A percentile compares a stretch with the other conserved stretches of the same genome.
Conservation (phyloP, 2,797 vertebrate genomes). For the Brachyrhaphis roseni region DNA sequence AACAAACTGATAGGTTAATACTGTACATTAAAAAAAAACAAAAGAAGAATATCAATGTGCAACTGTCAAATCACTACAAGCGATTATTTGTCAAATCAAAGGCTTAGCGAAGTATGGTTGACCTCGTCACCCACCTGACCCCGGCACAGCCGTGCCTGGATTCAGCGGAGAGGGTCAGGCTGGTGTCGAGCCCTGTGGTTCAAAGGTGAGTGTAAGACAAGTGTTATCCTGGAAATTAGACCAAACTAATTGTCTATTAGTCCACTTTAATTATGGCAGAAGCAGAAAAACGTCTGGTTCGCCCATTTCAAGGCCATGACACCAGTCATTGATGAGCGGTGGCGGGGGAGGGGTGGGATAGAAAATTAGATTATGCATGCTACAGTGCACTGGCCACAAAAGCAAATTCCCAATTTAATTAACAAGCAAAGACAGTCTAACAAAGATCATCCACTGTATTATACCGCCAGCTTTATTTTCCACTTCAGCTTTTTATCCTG, state of each 20-base stretch:
- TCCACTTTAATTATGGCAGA: slow-evolving; percentile 77
- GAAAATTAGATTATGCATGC: slow-evolving; percentile 81
- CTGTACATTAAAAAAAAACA: background rate
- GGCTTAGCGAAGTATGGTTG: slow-evolving; percentile 36
- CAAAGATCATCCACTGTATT: slow-evolving; percentile 35
- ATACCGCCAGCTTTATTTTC: slow-evolving; percentile 3
- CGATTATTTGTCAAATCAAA: slow-evolving; percentile 43
- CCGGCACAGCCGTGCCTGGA: slow-evolving; percentile 31
- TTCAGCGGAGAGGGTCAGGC: slow-evolving; percentile 45
- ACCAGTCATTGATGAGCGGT: slow-evolving; percentile 47
- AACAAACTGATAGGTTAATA: background rate
- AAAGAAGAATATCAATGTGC: background rate
- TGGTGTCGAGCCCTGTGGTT: slow-evolving; percentile 64
- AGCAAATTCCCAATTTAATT: slow-evolving; percentile 76
- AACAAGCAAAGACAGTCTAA: slow-evolving; percentile 70
- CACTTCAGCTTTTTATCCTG: background rate
- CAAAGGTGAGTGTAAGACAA: slow-evolving; percentile 74
- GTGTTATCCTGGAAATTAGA: slow-evolving; percentile 76
- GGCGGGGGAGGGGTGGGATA: slow-evolving; percentile 42
- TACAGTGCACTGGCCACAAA: slow-evolving; percentile 73
- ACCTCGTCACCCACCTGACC: slow-evolving; percentile 50
- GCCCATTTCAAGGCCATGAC: slow-evolving; percentile 63
- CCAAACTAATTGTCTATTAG: slow-evolving; percentile 78
- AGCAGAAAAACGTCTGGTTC: slow-evolving; percentile 54
- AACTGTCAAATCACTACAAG: slow-evolving; percentile 47